Percentiles rank a stretch among this genome's conserved stretches.
These are phyloP conservation scores for Jacana jacana DNA, from an alignment of 2,113 vertebrate species.

Conservation along the genomic window DNA sequence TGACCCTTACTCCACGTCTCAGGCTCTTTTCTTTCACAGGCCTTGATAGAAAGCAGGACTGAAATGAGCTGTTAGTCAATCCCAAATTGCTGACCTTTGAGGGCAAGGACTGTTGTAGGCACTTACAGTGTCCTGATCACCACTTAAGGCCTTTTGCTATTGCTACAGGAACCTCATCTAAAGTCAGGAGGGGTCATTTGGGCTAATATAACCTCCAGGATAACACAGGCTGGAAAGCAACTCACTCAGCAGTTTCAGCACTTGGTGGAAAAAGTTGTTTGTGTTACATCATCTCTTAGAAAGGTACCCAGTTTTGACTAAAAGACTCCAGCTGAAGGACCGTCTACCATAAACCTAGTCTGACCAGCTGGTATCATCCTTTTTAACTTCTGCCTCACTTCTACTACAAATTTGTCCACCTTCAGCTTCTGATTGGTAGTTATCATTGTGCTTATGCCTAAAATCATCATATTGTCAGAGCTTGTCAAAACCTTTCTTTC, in stretches of 20 bases:
- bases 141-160: conserved; percentile 7
- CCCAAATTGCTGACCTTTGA: background rate
- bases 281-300: background rate
- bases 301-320: background rate
- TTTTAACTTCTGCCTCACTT: conserved; percentile 3
- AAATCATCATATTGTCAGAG: conserved; percentile 44
- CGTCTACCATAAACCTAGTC: conserved; percentile 11
- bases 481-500: conserved; percentile 44
- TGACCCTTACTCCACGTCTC: background rate
- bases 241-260: conserved; percentile 1
- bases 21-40: background rate
- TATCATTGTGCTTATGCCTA: conserved; percentile 37
- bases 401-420: background rate
- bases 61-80: conserved; percentile 5
- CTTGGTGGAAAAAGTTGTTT: background rate
- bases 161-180: background rate
- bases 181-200: background rate
- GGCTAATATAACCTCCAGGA: conserved; percentile 20
- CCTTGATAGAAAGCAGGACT: background rate
- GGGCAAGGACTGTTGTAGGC: background rate
- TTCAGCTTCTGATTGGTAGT: background rate
- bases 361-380: background rate
- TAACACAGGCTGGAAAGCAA: background rate
- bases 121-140: background rate
- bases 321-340: background rate